A percentile compares a stretch with the other conserved stretches of the same genome.
Conservation (phyloP, 2,797 vertebrate genomes). For the Chrysocyon brachyurus region DNA sequence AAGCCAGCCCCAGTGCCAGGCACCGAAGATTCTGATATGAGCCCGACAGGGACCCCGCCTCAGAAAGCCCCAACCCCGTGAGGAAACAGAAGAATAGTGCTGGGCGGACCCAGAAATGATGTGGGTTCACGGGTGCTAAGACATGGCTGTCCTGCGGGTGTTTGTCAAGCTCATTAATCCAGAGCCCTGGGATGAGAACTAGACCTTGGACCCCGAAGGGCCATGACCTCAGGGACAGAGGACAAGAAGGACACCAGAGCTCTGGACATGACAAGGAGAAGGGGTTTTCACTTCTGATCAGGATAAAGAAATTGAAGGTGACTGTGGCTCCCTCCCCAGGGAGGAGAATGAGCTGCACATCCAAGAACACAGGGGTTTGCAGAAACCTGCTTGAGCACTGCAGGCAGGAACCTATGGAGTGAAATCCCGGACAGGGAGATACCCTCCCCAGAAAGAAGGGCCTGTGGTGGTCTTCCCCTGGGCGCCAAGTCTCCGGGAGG, state of each 20-base stretch:
- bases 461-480: not conserved
- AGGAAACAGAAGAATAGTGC: too few relatives aligned
- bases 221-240: not conserved
- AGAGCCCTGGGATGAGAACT: not conserved
- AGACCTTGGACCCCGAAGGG: not conserved
- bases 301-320: rapidly evolving
- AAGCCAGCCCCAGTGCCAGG: not conserved
- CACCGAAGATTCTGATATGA: not conserved
- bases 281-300: not conserved
- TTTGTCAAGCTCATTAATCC: not conserved
- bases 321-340: not conserved
- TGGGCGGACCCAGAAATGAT: rapidly evolving
- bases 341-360: not conserved
- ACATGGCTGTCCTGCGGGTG: rapidly evolving
- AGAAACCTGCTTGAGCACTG: not conserved
- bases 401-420: too few relatives aligned
- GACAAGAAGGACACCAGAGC: not conserved
- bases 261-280: not conserved
- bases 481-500: not conserved
- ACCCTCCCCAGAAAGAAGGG: not conserved
- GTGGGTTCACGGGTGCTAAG: rapidly evolving
- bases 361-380: rapidly evolving
- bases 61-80: rapidly evolving
- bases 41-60: too few relatives aligned
- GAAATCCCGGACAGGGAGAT: not conserved